Percentiles rank a stretch among this genome's conserved stretches.
Evolutionary conservation across 2,113 vertebrate genomes (phyloP).

Genomic region (Herpetotheres cachinnans): DNA sequence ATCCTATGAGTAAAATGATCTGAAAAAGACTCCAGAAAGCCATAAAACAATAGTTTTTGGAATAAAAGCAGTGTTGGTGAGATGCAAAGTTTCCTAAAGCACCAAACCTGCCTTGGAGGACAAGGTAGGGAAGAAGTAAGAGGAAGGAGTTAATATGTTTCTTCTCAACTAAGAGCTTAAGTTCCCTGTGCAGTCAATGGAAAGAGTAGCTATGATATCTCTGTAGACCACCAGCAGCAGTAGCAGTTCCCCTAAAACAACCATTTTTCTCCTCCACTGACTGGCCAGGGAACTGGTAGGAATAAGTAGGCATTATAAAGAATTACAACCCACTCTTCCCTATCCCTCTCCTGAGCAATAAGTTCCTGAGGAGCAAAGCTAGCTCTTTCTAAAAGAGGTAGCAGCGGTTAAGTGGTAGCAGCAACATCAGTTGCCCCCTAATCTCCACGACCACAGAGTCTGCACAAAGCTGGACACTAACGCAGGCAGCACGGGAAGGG

Average conservation of each 20-base stretch:
- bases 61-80: background rate
- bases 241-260: background rate
- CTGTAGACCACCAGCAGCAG: background rate
- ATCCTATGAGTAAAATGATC: background rate
- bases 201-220: background rate
- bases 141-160: background rate
- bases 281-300: background rate
- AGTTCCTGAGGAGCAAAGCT: background rate
- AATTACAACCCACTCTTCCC: background rate
- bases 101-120: background rate
- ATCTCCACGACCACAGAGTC: background rate
- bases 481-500: background rate
- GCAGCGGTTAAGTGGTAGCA: background rate
- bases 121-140: background rate
- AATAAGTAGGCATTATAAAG: background rate
- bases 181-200: background rate
- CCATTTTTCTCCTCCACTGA: background rate
- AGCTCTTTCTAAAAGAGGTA: background rate
- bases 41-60: accelerated
- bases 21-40: background rate
- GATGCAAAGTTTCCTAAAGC: background rate
- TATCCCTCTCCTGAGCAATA: background rate
- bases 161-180: background rate
- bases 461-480: background rate
- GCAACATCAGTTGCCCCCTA: background rate